Conservation (phyloP, 1,140 invertebrate genomes). For the Propsilocerus akamusi region DNA sequence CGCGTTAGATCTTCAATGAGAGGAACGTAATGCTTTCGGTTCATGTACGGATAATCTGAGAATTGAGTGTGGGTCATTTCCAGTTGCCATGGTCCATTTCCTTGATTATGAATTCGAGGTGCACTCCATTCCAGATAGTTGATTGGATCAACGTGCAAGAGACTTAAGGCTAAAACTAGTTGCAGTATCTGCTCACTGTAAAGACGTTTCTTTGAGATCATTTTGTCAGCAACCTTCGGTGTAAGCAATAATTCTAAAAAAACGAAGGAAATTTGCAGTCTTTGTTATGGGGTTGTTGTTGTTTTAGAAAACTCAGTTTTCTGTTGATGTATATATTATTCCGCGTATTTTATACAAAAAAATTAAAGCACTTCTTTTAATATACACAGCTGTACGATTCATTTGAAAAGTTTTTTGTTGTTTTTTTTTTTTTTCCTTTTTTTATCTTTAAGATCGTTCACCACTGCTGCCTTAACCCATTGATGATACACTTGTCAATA, state of each 20-base stretch:
- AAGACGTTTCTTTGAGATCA: constrained; percentile 50
- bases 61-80: constrained; percentile 30
- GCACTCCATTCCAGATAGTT: constrained; percentile 29
- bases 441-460: neutral
- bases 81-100: constrained; percentile 37
- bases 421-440: neutral
- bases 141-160: constrained; percentile 50
- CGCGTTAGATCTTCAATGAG: constrained; percentile 36
- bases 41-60: constrained; percentile 42
- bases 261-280: constrained; percentile 1
- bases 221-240: constrained; percentile 15
- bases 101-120: constrained; percentile 28
- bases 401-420: neutral
- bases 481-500: neutral
- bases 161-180: constrained; percentile 49
- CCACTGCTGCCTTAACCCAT: neutral
- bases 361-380: constrained; percentile 2
- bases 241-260: neutral
- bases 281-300: constrained; percentile 8
- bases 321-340: constrained; percentile 8
- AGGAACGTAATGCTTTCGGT: constrained; percentile 43
- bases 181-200: constrained; percentile 56
- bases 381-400: neutral
- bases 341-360: constrained; percentile 3
- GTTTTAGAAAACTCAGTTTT: constrained; percentile 17